Evolutionary conservation across 2,888 invertebrate species (phyloP), one percentile per base, ranked within the genome.

Genomic region (Heterodera filipjevi): DNA sequence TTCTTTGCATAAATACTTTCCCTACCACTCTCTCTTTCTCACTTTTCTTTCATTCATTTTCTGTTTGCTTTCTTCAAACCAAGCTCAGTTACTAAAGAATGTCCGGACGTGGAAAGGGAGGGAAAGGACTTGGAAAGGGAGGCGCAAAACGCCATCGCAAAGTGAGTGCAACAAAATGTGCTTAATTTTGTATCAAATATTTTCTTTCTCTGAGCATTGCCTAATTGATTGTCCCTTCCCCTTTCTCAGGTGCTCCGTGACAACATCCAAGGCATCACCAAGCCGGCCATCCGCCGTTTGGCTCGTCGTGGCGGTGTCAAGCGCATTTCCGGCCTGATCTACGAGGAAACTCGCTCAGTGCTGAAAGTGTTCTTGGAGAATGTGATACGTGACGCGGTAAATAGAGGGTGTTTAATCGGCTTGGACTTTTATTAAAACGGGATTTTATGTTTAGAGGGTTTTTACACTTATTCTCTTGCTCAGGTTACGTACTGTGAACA

Each of bases 121-220:
- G 81, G 33, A 81, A 81, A 68, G 81, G 81, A 33, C 71, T 81
- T 35, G 82, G 82, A n/a, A 93, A 93, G 92, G 93, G 93, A 88
- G 93, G 93, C 77, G 94, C 94, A 53, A 94, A 94, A 90, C 93
- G 94, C 84, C 94, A 94, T 90, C 91, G 94, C 80, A 94, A 94
- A 90, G 93, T 94, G 49, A 39, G 39, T 39, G 39, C 5, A 10
- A 3, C 5, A 10, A 39, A 39, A 6, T 39, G 39, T 3, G 39
- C 3, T 10, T 39, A 39, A 39, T 39, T 39, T 39, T 39, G 39
- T 39, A 10, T n/a, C n/a, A n/a, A n/a, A n/a, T n/a, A n/a, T n/a
- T n/a, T n/a, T n/a, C n/a, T n/a, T n/a, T n/a, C n/a, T n/a, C n/a
- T n/a, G n/a, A n/a, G 91, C 83, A 91, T 91, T 87, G 90, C 91